A percentile compares a stretch with the other conserved stretches of the same genome.
phyloP scores from a whole-genome alignment of 2,113 vertebrate species.

The Strigops habroptila region DNA sequence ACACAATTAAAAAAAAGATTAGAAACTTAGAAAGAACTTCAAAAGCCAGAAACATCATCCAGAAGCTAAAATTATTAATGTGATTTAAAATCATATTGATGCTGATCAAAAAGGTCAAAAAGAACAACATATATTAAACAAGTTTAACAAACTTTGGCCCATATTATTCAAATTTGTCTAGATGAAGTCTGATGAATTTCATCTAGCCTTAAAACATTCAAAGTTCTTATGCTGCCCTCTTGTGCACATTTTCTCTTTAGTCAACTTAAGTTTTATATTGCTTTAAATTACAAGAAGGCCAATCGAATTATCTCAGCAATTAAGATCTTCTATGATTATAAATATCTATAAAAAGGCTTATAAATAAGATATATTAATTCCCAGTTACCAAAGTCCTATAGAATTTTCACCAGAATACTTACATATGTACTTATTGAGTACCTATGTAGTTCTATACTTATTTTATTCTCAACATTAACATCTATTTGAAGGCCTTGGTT shows the following conservation, averaged over 20 bases:
- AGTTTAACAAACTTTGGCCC: neutral
- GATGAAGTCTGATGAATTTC: neutral
- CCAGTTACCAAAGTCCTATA: neutral
- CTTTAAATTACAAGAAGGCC: neutral
- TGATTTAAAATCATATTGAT: neutral
- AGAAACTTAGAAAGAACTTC: neutral
- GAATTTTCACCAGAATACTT: neutral
- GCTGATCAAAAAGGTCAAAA: neutral
- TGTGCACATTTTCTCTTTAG: slow-evolving; percentile 3
- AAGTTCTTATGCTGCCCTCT: slow-evolving; percentile 69
- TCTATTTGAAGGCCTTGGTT: neutral
- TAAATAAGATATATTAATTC: neutral
- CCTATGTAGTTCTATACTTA: neutral
- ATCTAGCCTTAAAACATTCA: neutral
- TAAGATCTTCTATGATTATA: neutral
- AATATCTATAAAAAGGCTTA: neutral
- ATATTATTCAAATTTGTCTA: neutral
- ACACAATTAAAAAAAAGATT: neutral
- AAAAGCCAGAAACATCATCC: neutral
- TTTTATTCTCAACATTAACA: neutral
- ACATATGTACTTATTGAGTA: neutral
- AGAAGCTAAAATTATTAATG: neutral
- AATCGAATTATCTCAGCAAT: neutral
- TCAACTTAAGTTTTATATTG: neutral
- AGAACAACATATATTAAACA: neutral